phyloP scores from a whole-genome alignment of 2,888 invertebrate species.

The Lasioglossum figueresi region DNA sequence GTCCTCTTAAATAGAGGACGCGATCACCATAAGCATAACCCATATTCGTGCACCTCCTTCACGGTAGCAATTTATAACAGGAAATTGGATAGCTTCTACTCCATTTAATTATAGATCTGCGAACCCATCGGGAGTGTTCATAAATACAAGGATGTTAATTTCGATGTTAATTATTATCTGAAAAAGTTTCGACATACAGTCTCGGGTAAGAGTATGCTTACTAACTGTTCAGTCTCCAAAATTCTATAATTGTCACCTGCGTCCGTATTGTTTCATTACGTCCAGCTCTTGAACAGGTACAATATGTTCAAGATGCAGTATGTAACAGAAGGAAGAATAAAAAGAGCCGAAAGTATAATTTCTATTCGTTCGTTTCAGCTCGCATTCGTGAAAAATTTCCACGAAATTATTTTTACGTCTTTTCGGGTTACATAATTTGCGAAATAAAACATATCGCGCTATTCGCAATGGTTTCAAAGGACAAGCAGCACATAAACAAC shows the following conservation, averaged over 20 bases:
- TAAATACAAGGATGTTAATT: background rate
- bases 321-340: background rate
- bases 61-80: background rate
- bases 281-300: background rate
- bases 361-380: background rate
- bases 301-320: no score
- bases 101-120: background rate
- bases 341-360: background rate
- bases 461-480: slow-evolving; percentile 3
- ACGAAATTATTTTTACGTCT: background rate
- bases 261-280: background rate
- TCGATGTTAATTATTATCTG: background rate
- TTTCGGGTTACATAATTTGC: background rate
- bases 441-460: background rate
- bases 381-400: background rate
- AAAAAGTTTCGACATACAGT: background rate
- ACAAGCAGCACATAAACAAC: background rate
- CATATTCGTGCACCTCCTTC: background rate
- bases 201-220: background rate
- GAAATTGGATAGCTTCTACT: background rate
- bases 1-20: background rate
- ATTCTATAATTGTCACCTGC: no score
- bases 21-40: background rate
- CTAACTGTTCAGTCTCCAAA: background rate
- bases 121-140: background rate